These are phyloP conservation scores for Murina feae DNA, from an alignment of 2,113 vertebrate genomes.

Conservation along the genomic window DNA sequence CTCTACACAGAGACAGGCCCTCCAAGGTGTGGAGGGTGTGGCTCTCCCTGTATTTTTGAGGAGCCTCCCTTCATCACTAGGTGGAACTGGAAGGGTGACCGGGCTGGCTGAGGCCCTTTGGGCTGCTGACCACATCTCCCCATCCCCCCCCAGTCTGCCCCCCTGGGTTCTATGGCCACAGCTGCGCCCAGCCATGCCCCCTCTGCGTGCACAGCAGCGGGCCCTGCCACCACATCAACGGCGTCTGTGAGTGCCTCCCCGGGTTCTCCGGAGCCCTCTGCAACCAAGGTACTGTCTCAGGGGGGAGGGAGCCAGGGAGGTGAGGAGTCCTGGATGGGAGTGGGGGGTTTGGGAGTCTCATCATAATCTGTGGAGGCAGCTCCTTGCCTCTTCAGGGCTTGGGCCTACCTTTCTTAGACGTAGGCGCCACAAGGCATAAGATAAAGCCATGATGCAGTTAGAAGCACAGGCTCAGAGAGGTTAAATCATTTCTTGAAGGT, in stretches of 20 bases:
- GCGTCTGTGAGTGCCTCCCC: constrained; percentile 92
- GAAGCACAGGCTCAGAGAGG: neutral
- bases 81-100: neutral
- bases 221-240: constrained; percentile 93
- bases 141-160: constrained; percentile 88
- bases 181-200: constrained; percentile 93
- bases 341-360: neutral
- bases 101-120: neutral
- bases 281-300: constrained; percentile 89
- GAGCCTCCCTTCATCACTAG: neutral
- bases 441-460: neutral
- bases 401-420: neutral
- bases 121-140: constrained; percentile 10
- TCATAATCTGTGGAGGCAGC: neutral
- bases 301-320: neutral
- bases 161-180: constrained; percentile 92
- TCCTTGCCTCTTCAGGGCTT: neutral
- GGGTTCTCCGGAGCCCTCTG: constrained; percentile 94
- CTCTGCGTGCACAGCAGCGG: constrained; percentile 94
- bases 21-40: neutral
- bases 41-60: neutral
- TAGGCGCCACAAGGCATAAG: neutral
- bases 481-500: neutral
- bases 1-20: neutral
- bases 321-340: neutral